Percentiles rank a stretch among this genome's conserved stretches.
These are phyloP conservation scores for Osmoderma eremita DNA, from an alignment of 2,888 invertebrate genomes.

Conservation along the genomic window DNA sequence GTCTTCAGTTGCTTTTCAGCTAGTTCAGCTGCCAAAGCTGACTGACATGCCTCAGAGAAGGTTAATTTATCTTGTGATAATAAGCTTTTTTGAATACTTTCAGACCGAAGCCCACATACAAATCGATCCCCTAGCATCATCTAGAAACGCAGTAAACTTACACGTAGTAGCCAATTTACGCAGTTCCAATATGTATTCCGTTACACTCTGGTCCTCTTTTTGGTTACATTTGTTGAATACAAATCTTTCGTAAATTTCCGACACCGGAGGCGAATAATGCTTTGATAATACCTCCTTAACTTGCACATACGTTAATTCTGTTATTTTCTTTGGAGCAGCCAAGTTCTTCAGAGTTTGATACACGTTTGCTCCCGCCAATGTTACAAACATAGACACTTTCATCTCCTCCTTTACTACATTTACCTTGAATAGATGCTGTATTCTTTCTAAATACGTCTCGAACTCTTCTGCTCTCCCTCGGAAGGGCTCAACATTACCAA, in stretches of 20 bases:
- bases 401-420: no score
- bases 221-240: constrained; percentile 32
- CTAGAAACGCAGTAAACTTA: constrained; percentile 36
- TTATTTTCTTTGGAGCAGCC: neutral
- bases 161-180: constrained; percentile 33
- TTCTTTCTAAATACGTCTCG: constrained; percentile 32
- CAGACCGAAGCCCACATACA: constrained; percentile 35
- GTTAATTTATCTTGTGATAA: constrained; percentile 26
- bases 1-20: neutral
- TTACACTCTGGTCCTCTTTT: neutral
- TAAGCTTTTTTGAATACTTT: constrained; percentile 36
- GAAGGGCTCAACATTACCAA: constrained; percentile 30
- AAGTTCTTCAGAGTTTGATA: constrained; percentile 21
- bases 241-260: constrained; percentile 30
- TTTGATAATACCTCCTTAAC: neutral
- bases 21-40: constrained; percentile 16
- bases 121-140: constrained; percentile 42
- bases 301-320: constrained; percentile 13
- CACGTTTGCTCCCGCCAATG: no score
- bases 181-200: constrained; percentile 19
- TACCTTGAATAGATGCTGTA: constrained; percentile 35
- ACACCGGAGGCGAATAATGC: neutral
- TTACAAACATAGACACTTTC: constrained; percentile 19
- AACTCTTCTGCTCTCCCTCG: constrained; percentile 10
- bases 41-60: constrained; percentile 27